Base-by-base conservation (phyloP, 23 tunicate genomes). In the Phallusia fumigata region DNA sequence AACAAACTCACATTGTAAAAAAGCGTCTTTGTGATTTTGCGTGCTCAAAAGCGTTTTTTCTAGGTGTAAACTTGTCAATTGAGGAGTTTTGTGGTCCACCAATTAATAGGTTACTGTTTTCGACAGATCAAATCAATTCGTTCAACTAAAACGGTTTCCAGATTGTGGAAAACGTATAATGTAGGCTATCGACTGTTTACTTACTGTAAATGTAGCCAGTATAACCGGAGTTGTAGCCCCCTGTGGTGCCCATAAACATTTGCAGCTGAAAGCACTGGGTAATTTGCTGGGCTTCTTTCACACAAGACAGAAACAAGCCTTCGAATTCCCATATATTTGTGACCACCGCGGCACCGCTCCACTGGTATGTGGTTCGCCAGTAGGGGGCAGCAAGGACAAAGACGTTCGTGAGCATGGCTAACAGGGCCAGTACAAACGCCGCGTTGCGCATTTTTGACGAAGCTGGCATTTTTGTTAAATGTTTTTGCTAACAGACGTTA, bases 231-330 rank as follows among this genome's bases (percentile, higher is more conserved):
- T 79, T 65, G 45, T 76, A 80, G 35, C 88, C 88, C 8, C 36
- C 79, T 31, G 80, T 31, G 26, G 53, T 77, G 52, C 69, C 69
- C 69, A 58, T 58, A 13, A 58, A 58, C 13, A 58, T 58, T 58
- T 58, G 69, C 69, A 89, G 65, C 34, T 89, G 83, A 64, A 79
- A 84, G 82, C 94, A 89, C 75, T 89, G 94, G 22, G 81, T 75
- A 0, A 34, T 22, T 52, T 36, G 73, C 35, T 80, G 84, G 49
- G 65, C 75, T 47, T 79, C 75, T 35, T 52, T 52, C 0, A 84
- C 53, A 33, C 94, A 89, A 36, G 44, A 53, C 72, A 89, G 78
- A 88, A 88, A 89, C n/a, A 89, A 52, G 21, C 94, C 94, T 36
- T 89, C 88, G 45, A 85, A 84, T 44, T 31, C 69, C 94, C 94